These are phyloP conservation scores for Ploceus nigricollis DNA, from an alignment of 2,113 vertebrate species.

Conservation along the genomic window DNA sequence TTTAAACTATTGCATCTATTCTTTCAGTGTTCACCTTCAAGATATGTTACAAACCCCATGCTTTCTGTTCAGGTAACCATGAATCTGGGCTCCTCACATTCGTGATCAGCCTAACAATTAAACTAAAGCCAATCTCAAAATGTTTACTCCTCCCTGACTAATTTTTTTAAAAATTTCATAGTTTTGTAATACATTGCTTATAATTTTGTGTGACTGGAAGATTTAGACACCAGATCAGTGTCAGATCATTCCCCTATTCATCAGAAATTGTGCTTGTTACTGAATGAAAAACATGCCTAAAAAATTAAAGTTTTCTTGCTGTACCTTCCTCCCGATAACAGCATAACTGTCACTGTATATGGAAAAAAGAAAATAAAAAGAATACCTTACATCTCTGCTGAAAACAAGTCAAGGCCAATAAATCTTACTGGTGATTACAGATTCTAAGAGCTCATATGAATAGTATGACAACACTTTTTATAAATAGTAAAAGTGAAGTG, in stretches of 20 bases:
- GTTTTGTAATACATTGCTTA: background rate
- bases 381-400: background rate
- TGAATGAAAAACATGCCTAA: background rate
- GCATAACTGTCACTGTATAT: background rate
- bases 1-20: background rate
- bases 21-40: background rate
- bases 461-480: background rate
- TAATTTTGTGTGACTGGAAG: background rate
- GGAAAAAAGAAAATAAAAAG: background rate
- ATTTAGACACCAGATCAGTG: background rate
- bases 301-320: background rate
- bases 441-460: background rate
- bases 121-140: background rate
- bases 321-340: background rate
- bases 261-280: background rate
- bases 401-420: slow-evolving; percentile 14
- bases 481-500: background rate
- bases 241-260: background rate
- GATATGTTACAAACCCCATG: fast-evolving
- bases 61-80: background rate
- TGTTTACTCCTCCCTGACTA: background rate
- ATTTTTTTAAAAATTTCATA: background rate
- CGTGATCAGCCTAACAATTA: background rate
- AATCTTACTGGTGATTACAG: background rate
- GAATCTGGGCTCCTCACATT: background rate